Evolutionary conservation across 2,888 invertebrate species (phyloP).

Genomic region (Athalia cordata): DNA sequence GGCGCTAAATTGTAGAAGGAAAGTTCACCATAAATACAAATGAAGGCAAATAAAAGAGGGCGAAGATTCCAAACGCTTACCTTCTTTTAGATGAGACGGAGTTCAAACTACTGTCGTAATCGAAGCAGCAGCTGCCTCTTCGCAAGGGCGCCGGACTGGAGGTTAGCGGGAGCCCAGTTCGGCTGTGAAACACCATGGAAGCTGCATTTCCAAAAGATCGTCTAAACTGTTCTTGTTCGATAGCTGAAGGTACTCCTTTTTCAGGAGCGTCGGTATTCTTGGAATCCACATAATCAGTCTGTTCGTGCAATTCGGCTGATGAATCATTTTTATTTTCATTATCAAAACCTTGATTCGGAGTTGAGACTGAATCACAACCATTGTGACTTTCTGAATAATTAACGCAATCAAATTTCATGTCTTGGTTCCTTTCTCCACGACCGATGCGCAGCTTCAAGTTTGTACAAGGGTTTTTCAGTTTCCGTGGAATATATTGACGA

Average conservation of each 20-base stretch:
- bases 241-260: slow-evolving; percentile 79
- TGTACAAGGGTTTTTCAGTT: slow-evolving; percentile 13
- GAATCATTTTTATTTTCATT: neutral
- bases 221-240: slow-evolving; percentile 84
- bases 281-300: slow-evolving; percentile 21
- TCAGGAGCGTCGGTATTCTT: slow-evolving; percentile 62
- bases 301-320: neutral
- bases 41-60: neutral
- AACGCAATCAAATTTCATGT: neutral
- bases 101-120: slow-evolving; percentile 88
- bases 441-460: slow-evolving; percentile 15
- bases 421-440: neutral
- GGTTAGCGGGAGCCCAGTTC: slow-evolving; percentile 88
- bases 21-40: neutral
- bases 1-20: slow-evolving; percentile 75
- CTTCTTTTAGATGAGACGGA: slow-evolving; percentile 88
- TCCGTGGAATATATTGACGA: neutral
- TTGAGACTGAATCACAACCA: neutral
- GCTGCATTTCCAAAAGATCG: slow-evolving; percentile 86
- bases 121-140: slow-evolving; percentile 86
- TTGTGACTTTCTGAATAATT: neutral
- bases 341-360: neutral
- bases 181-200: slow-evolving; percentile 88
- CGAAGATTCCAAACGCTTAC: slow-evolving; percentile 71
- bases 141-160: slow-evolving; percentile 91